phyloP scores from a whole-genome alignment of 1,140 invertebrate genomes.

The Ceratina australensis region DNA sequence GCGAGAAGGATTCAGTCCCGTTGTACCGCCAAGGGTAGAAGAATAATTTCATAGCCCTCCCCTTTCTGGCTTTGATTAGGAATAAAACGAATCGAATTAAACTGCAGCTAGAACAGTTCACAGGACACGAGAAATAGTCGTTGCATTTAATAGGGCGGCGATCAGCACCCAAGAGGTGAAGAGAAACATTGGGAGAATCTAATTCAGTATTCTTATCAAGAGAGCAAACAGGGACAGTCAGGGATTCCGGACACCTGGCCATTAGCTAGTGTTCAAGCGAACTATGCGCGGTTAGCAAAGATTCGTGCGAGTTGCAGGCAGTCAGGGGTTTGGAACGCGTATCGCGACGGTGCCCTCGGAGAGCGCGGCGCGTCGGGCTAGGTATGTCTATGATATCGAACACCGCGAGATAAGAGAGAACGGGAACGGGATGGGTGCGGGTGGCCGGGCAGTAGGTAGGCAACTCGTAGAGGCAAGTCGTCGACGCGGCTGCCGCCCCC shows the following conservation, averaged over 20 bases:
- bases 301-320: background rate
- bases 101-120: no score
- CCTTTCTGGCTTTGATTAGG: background rate
- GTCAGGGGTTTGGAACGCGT: conserved; percentile 42
- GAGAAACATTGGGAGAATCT: background rate
- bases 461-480: conserved; percentile 1
- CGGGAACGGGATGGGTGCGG: background rate
- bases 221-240: background rate
- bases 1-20: conserved; percentile 64
- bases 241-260: background rate
- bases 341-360: conserved; percentile 31
- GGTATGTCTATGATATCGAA: conserved; percentile 70
- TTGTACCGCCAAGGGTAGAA: conserved; percentile 14
- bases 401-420: conserved; percentile 60
- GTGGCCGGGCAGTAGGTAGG: conserved; percentile 18
- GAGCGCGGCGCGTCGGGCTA: background rate
- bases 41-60: conserved; percentile 19
- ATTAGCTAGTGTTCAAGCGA: conserved; percentile 3
- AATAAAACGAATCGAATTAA: background rate
- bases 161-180: background rate
- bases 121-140: background rate
- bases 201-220: background rate
- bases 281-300: background rate
- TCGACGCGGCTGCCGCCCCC: conserved; percentile 48
- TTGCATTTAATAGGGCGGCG: background rate